Conservation (phyloP, 2,888 invertebrate species). For the Augiades crinisus region DNA sequence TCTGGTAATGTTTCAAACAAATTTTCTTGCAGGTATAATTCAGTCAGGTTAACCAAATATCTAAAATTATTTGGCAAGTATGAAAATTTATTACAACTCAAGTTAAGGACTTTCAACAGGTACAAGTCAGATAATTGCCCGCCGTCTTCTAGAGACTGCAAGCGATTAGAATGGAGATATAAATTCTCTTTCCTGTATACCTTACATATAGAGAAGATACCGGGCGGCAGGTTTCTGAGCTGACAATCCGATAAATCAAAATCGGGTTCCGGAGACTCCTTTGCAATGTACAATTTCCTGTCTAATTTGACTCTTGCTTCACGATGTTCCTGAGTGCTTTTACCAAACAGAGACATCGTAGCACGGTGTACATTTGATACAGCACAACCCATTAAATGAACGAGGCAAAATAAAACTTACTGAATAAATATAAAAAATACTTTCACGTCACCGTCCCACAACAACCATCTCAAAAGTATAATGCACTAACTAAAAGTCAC, state of each 20-base stretch:
- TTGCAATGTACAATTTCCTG: constrained; percentile 73
- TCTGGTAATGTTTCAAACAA: constrained; percentile 85
- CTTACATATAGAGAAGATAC: constrained; percentile 90
- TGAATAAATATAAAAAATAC: constrained; percentile 15
- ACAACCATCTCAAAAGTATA: constrained; percentile 23
- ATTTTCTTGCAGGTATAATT: constrained; percentile 88
- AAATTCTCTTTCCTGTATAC: constrained; percentile 89
- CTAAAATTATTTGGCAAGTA: constrained; percentile 84
- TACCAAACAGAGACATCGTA: constrained; percentile 67
- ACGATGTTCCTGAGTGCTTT: constrained; percentile 47
- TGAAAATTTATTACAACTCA: constrained; percentile 84
- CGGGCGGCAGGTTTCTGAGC: constrained; percentile 86
- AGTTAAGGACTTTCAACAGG: constrained; percentile 84
- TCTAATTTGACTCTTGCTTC: constrained; percentile 59
- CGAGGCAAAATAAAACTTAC: constrained; percentile 31
- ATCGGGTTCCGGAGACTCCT: constrained; percentile 89
- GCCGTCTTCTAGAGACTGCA: constrained; percentile 86
- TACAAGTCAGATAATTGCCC: constrained; percentile 87
- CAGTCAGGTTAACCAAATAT: constrained; percentile 85
- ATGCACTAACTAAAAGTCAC: constrained; percentile 4
- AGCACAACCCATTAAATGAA: constrained; percentile 71
- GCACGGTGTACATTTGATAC: constrained; percentile 62
- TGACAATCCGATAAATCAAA: constrained; percentile 92
- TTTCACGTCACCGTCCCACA: constrained; percentile 28
- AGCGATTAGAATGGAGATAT: constrained; percentile 84